Percentiles rank a stretch among this genome's conserved stretches.
Evolutionary conservation across 2,113 vertebrate species (phyloP).

Genomic region (Malurus elegans): DNA sequence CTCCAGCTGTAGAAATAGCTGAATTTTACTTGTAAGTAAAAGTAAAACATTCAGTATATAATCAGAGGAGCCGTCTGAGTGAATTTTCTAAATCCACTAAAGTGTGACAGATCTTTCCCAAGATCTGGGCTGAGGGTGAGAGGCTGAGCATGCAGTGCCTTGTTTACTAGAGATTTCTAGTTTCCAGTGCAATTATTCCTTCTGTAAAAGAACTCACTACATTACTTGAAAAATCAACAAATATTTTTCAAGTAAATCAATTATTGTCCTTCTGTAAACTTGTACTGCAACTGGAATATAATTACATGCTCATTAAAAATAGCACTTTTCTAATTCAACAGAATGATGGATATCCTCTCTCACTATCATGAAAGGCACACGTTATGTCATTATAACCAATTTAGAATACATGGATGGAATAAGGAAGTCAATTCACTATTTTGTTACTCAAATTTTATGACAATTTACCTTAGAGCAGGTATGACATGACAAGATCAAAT

Average conservation of each 20-base stretch:
- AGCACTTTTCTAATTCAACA: neutral
- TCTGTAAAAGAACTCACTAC: neutral
- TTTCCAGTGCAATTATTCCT: slow-evolving; percentile 26
- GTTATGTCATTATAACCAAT: neutral
- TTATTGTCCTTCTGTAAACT: neutral
- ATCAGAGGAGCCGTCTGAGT: neutral
- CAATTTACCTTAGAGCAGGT: neutral
- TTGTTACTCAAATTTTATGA: neutral
- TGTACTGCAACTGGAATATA: neutral
- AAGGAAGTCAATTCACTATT: neutral
- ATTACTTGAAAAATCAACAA: slow-evolving; percentile 25
- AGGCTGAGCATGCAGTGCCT: neutral
- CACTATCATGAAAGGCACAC: neutral
- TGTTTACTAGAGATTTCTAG: slow-evolving; percentile 9
- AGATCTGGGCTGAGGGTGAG: slow-evolving; percentile 16
- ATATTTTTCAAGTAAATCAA: neutral
- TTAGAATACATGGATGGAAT: neutral
- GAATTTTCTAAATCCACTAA: slow-evolving; percentile 10
- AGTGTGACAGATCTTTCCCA: neutral
- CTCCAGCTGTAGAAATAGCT: neutral
- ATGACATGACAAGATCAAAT: neutral
- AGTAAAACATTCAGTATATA: neutral
- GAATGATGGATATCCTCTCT: neutral
- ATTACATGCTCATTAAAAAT: neutral
- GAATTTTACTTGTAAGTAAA: neutral